A percentile compares a stretch with the other conserved stretches of the same genome.
Conservation (phyloP, 2,888 invertebrate species). For the Petrolisthes cinctipes region DNA sequence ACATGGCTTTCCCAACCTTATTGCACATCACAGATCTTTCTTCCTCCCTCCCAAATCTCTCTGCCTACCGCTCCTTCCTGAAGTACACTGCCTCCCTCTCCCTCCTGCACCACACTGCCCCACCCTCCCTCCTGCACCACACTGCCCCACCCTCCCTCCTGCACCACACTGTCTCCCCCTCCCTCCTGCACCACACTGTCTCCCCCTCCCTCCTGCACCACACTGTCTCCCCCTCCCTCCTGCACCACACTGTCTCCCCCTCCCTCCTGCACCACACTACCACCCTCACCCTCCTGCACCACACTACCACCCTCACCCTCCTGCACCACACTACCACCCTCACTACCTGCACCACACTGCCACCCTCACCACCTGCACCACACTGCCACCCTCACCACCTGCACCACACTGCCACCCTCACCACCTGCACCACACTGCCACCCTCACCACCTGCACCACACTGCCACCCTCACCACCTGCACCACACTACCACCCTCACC, state of each 20-base stretch:
- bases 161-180: background rate
- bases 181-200: background rate
- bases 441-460: background rate
- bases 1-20: background rate
- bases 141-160: background rate
- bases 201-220: background rate
- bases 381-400: background rate
- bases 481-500: background rate
- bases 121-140: background rate
- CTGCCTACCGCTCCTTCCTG: background rate
- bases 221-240: background rate
- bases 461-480: background rate
- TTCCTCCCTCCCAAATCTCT: background rate
- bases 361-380: background rate
- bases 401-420: background rate
- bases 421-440: background rate
- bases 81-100: background rate
- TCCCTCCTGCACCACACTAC: too few species aligned
- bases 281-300: too few species aligned
- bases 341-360: background rate
- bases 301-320: background rate
- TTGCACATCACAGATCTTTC: background rate
- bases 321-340: background rate
- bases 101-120: background rate
- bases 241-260: background rate